Evolutionary conservation across 1,140 invertebrate species (phyloP).

Genomic region (Bombus turneri): DNA sequence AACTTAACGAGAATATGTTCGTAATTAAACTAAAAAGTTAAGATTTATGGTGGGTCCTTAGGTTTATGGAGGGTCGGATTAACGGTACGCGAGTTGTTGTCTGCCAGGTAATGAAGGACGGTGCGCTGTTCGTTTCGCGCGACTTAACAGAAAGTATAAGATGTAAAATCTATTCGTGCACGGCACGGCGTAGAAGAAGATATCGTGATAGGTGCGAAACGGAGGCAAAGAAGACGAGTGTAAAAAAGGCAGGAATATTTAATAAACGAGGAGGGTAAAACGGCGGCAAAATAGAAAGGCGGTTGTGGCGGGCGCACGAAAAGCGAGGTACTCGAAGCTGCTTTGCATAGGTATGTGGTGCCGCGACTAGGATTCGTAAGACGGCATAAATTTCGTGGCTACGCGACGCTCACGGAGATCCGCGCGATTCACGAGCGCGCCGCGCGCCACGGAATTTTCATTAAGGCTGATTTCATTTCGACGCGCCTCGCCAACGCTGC

Average conservation of each 20-base stretch:
- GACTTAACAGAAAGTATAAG: too few relatives aligned
- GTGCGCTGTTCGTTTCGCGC: too few relatives aligned
- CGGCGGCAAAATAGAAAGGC: not conserved
- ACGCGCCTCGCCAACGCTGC: slow-evolving; percentile 17
- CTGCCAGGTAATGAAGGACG: too few relatives aligned
- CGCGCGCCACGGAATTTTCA: slow-evolving; percentile 55
- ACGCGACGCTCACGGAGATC: slow-evolving; percentile 32
- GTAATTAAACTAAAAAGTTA: too few relatives aligned
- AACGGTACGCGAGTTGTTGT: too few relatives aligned
- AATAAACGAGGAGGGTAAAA: slow-evolving; percentile 8
- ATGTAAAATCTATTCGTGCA: too few relatives aligned
- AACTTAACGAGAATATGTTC: too few relatives aligned
- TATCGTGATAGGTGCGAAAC: not conserved
- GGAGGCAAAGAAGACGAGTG: not conserved
- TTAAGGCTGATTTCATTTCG: slow-evolving; percentile 63
- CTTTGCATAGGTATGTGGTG: slow-evolving; percentile 41
- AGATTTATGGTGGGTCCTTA: too few relatives aligned
- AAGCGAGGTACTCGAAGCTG: slow-evolving; percentile 34
- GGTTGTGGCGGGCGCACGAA: slow-evolving; percentile 7
- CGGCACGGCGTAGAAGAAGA: fast-evolving
- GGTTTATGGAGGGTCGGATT: too few relatives aligned
- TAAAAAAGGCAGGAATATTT: not conserved
- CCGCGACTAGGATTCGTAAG: slow-evolving; percentile 51
- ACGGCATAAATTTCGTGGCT: slow-evolving; percentile 50
- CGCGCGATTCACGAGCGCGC: slow-evolving; percentile 38